Conservation (phyloP, 37 sponge, comb jelly and placozoan genomes). For the Hexactinellida sp. region DNA sequence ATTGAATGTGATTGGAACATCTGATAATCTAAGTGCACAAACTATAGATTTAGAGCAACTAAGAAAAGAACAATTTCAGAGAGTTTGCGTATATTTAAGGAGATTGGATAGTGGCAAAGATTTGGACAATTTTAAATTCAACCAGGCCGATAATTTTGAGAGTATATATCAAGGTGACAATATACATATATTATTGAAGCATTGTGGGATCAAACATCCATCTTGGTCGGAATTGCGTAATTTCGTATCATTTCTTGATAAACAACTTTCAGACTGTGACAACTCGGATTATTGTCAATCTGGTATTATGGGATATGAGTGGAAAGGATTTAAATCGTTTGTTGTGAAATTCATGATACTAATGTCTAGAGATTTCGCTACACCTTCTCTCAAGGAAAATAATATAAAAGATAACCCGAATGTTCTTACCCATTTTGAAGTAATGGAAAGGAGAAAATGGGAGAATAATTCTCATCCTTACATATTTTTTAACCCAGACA, state of each 20-base stretch:
- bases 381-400: neutral
- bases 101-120: neutral
- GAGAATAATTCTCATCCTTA: slow-evolving; percentile 59
- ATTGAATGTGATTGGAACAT: neutral
- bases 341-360: slow-evolving; percentile 75
- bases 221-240: slow-evolving; percentile 70
- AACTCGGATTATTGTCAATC: slow-evolving; percentile 39
- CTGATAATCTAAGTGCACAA: neutral
- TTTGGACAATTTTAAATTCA: slow-evolving; percentile 37
- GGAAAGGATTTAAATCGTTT: slow-evolving; percentile 44
- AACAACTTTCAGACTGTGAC: slow-evolving; percentile 64
- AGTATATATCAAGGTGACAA: neutral
- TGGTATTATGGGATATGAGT: neutral
- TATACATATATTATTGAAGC: neutral
- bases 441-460: neutral
- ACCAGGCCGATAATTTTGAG: neutral
- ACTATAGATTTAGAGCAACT: slow-evolving; percentile 45
- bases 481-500: slow-evolving; percentile 70
- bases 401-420: neutral
- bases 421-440: neutral
- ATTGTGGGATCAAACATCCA: slow-evolving; percentile 55
- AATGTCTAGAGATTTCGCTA: slow-evolving; percentile 49
- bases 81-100: slow-evolving; percentile 50
- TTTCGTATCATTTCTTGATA: slow-evolving; percentile 63
- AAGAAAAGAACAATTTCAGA: slow-evolving; percentile 32